Conservation (phyloP, 2,113 vertebrate species). For the Bombycilla garrulus region DNA sequence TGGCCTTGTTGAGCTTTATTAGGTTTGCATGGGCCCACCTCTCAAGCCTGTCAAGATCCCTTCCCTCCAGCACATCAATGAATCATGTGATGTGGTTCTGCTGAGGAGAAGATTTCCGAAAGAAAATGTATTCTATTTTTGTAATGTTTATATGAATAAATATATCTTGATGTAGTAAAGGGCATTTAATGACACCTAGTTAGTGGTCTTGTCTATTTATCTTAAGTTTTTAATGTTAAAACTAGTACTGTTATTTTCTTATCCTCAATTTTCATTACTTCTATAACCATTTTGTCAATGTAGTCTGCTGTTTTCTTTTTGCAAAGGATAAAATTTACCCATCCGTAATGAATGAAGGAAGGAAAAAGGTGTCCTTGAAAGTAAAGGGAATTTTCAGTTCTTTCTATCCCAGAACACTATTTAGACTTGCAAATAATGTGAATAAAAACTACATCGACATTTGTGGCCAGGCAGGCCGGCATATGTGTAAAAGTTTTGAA, state of each 20-base stretch:
- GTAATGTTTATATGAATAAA: not conserved
- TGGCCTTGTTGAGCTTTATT: not conserved
- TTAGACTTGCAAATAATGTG: not conserved
- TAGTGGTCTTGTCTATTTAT: not conserved
- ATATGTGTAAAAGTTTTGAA: not conserved
- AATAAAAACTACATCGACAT: not conserved
- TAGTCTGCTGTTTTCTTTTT: not conserved
- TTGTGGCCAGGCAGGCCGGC: not conserved
- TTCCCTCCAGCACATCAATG: not conserved
- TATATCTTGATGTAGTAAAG: not conserved
- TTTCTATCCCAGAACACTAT: not conserved
- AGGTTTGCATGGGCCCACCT: not conserved
- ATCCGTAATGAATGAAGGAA: not conserved
- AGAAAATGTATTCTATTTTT: not conserved
- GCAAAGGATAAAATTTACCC: not conserved
- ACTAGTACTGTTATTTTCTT: not conserved
- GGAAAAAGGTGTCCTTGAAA: not conserved
- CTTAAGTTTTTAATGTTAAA: not conserved
- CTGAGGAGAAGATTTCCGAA: not conserved
- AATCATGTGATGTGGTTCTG: not conserved
- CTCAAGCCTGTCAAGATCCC: not conserved
- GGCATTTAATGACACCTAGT: not conserved
- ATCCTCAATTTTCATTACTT: not conserved
- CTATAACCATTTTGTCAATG: not conserved
- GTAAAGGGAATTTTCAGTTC: not conserved